A percentile compares a stretch with the other conserved stretches of the same genome.
Evolutionary conservation across 2,888 invertebrate genomes (phyloP).

Genomic region (Heliconius sara): DNA sequence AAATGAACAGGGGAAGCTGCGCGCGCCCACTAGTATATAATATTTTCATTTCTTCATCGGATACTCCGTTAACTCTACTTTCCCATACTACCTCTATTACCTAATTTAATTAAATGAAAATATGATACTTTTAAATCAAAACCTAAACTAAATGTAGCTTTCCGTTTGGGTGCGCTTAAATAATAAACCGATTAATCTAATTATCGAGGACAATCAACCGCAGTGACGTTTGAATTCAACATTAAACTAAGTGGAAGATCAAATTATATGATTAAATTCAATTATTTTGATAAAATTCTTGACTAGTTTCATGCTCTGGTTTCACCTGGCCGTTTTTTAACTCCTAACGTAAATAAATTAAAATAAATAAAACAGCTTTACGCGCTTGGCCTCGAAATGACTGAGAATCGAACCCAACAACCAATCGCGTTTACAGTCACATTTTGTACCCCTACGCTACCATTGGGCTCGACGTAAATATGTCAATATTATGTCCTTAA

Average conservation of each 20-base stretch:
- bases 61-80: too few species aligned
- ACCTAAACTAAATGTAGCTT: conserved; percentile 2
- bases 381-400: too few species aligned
- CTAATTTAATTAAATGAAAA: neutral
- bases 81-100: too few species aligned
- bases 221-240: conserved; percentile 26
- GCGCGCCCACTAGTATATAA: too few species aligned
- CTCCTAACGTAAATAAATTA: neutral
- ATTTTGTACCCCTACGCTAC: too few species aligned
- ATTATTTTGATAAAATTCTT: conserved; percentile 1
- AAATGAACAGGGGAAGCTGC: too few species aligned
- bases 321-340: neutral
- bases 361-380: too few species aligned
- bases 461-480: too few species aligned
- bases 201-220: conserved; percentile 22
- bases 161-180: conserved; percentile 12
- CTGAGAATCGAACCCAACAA: too few species aligned
- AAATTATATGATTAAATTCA: neutral
- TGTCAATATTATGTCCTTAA: too few species aligned
- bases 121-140: neutral
- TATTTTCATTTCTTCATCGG: too few species aligned
- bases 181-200: conserved; percentile 24
- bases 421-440: too few species aligned
- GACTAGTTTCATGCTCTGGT: neutral
- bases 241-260: conserved; percentile 11